Base-by-base conservation (phyloP, 2,113 vertebrate genomes). In the Muscicapa adusta region DNA sequence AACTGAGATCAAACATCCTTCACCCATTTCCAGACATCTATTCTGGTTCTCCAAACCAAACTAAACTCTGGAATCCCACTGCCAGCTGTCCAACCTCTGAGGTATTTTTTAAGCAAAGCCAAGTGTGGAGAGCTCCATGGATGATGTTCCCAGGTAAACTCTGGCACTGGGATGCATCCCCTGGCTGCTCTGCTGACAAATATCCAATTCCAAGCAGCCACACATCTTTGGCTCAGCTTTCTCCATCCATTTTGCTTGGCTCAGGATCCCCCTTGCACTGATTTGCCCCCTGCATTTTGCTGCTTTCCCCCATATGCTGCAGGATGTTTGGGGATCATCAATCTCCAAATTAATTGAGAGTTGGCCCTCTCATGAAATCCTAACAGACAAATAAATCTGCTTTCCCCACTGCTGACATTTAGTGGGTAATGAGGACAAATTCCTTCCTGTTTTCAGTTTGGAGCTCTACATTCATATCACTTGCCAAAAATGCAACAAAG, bases 381-480 rank as follows among this genome's bases (percentile, higher is more conserved):
- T 73, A 62, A 79, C 5, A 85, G 67, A 91, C 56, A 90, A 71
- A 95, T 53, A 63, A 88, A 86, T 24, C 60, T 58, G 42, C n/a
- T n/a, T n/a, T n/a, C n/a, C n/a, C n/a, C n/a, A n/a, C n/a, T n/a
- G n/a, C 68, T 83, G 83, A 57, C 90, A 94, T 71, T 93, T 29
- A 68, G 74, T 54, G 66, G 38, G 43, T 67, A 86, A 91, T 73
- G 43, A 87, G 84, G 87, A 95, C 63, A 74, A 94, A 94, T 36
- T 34, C 54, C 66, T 85, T 91, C 85, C 88, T 23, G 14, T 8
- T 74, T 77, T 67, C 40, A 73, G 29, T 62, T 73, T 73, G 58
- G 78, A 72, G 75, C 67, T 86, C 73, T 19, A 68, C 17, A 76
- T 56, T 91, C 38, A 1, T 6, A 74, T 15, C 86, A 17, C 38